Conservation (phyloP, 2,113 vertebrate genomes). For the Dipodomys spectabilis region DNA sequence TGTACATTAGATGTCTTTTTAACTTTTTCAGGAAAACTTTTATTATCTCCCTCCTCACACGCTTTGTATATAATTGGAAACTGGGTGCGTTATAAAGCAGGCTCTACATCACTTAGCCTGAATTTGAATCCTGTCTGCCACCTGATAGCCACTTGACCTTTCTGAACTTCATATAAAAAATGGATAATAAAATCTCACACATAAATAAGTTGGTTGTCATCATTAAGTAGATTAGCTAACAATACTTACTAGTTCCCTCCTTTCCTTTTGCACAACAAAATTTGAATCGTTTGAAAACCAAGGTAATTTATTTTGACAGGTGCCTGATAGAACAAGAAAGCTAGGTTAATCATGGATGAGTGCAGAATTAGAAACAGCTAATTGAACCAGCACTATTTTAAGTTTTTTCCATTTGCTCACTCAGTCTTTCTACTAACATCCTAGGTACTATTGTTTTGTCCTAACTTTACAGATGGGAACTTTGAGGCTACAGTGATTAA, state of each 20-base stretch:
- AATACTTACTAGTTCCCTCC: neutral
- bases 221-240: neutral
- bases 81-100: neutral
- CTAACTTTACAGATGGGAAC: neutral
- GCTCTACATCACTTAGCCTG: neutral
- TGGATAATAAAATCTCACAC: neutral
- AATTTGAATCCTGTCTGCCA: neutral
- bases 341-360: neutral
- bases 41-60: neutral
- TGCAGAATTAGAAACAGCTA: neutral
- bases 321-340: conserved; percentile 30
- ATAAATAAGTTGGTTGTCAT: neutral
- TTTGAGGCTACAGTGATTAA: neutral
- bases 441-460: neutral
- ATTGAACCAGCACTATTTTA: neutral
- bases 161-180: conserved; percentile 15
- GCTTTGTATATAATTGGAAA: neutral
- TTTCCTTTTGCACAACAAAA: neutral
- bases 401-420: neutral
- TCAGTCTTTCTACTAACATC: neutral
- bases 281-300: neutral
- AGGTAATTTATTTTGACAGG: conserved; percentile 24
- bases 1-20: conserved; percentile 5
- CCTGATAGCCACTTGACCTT: neutral
- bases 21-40: neutral